Evolutionary conservation across 2,888 invertebrate genomes (phyloP).

Genomic region (Parnassius orleans): DNA sequence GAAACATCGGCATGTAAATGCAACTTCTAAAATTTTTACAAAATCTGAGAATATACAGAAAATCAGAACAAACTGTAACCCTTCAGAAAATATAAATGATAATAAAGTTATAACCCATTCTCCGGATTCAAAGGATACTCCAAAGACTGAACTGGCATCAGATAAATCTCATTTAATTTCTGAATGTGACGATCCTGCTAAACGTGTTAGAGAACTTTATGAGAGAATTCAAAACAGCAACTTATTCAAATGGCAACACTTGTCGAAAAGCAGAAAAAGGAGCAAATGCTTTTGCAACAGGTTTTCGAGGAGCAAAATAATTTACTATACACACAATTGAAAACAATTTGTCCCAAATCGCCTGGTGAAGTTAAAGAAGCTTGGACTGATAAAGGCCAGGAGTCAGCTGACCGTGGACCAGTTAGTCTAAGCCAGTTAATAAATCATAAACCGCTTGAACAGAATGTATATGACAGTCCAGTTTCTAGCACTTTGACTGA

Average conservation of each 20-base stretch:
- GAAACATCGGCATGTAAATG: conserved; percentile 38
- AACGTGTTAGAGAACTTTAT: conserved; percentile 63
- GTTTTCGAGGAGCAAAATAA: conserved; percentile 85
- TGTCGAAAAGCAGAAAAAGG: conserved; percentile 83
- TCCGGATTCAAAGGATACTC: conserved; percentile 15
- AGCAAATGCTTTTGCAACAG: conserved; percentile 82
- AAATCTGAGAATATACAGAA: conserved; percentile 52
- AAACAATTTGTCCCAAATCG: conserved; percentile 66
- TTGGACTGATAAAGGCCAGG: conserved; percentile 53
- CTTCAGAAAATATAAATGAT: conserved; percentile 41
- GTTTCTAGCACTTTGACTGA: conserved; percentile 54
- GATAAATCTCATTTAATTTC: conserved; percentile 36
- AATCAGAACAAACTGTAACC: conserved; percentile 42
- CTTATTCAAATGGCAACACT: conserved; percentile 82
- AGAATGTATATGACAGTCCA: conserved; percentile 40
- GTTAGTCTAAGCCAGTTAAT: conserved; percentile 72
- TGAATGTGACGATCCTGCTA: conserved; percentile 60
- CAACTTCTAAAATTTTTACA: conserved; percentile 38
- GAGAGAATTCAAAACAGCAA: conserved; percentile 83
- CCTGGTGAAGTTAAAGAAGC: conserved; percentile 60
- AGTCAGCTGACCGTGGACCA: conserved; percentile 51
- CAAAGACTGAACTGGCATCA: conserved; percentile 21
- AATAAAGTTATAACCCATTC: conserved; percentile 37
- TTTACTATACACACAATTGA: conserved; percentile 75
- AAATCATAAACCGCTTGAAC: conserved; percentile 49